These are phyloP conservation scores for Drosophila paulistorum DNA, from an alignment of 1,140 invertebrate species.

Conservation along the genomic window DNA sequence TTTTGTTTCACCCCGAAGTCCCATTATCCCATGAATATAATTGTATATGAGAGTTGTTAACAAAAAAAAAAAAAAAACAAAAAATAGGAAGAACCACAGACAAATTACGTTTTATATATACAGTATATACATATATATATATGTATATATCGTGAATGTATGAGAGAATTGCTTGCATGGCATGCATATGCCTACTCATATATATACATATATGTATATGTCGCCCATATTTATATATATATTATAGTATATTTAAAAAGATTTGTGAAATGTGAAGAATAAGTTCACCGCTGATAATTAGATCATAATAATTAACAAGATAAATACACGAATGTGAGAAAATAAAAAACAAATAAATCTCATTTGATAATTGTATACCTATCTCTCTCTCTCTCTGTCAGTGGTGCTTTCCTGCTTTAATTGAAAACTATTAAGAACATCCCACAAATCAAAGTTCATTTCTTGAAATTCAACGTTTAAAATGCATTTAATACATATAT, in stretches of 20 bases:
- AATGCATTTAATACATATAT: conserved; percentile 44
- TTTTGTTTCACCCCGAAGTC: not conserved
- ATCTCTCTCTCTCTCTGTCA: not conserved
- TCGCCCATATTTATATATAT: conserved; percentile 7
- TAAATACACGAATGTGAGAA: not conserved
- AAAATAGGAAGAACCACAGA: not conserved
- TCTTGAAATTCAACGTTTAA: conserved; percentile 47
- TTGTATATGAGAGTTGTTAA: not conserved
- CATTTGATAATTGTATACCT: not conserved
- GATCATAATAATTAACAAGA: conserved; percentile 9
- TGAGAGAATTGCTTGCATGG: conserved; percentile 20
- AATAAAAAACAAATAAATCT: conserved; percentile 15
- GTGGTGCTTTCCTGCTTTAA: not conserved
- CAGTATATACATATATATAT: not conserved
- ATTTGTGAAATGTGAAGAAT: conserved; percentile 33
- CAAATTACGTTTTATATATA: not conserved
- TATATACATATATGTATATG: conserved; percentile 9
- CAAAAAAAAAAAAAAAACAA: not conserved
- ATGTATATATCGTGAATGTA: conserved; percentile 1
- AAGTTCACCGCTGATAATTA: conserved; percentile 19
- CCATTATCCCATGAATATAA: not conserved
- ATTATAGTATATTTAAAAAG: conserved; percentile 4
- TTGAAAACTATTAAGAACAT: not conserved
- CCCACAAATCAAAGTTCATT: not conserved
- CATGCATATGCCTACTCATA: conserved; percentile 20